These are phyloP conservation scores for Acleris laterana DNA, from an alignment of 2,888 invertebrate species.

Conservation along the genomic window DNA sequence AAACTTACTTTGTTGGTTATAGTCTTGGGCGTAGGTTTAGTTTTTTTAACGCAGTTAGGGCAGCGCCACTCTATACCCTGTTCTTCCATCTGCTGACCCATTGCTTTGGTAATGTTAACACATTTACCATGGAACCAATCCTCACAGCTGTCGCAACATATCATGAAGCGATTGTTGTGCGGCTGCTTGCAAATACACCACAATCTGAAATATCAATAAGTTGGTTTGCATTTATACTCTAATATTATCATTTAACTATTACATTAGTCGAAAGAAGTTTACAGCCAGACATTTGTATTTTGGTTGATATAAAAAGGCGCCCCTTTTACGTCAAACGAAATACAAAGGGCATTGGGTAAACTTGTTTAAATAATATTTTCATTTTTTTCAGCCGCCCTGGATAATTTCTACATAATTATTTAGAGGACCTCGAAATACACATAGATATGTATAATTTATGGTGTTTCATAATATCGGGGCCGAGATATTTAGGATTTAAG, in stretches of 20 bases:
- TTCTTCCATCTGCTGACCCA: conserved; percentile 96
- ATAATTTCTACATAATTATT: too few relatives aligned
- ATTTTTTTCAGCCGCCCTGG: too few relatives aligned
- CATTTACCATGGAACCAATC: conserved; percentile 99
- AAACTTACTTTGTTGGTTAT: conserved; percentile 51
- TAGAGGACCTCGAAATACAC: too few relatives aligned
- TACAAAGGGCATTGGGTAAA: too few relatives aligned
- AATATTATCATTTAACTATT: neutral
- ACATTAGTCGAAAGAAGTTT: too few relatives aligned
- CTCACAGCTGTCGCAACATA: conserved; percentile 97
- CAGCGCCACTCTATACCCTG: conserved; percentile 95
- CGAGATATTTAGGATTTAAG: too few relatives aligned
- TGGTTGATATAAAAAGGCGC: too few relatives aligned
- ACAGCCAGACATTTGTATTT: too few relatives aligned
- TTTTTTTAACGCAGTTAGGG: conserved; percentile 90
- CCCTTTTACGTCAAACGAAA: too few relatives aligned
- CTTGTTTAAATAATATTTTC: too few relatives aligned
- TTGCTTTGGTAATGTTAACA: conserved; percentile 95
- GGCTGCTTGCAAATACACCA: conserved; percentile 98
- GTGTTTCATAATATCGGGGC: too few relatives aligned
- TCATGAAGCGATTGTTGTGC: conserved; percentile 98
- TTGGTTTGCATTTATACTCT: neutral
- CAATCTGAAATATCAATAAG: conserved; percentile 78
- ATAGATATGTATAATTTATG: too few relatives aligned
- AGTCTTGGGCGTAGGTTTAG: conserved; percentile 59